These are phyloP conservation scores for Eulemur albifrons DNA, from an alignment of 2,797 vertebrate genomes.

Conservation along the genomic window DNA sequence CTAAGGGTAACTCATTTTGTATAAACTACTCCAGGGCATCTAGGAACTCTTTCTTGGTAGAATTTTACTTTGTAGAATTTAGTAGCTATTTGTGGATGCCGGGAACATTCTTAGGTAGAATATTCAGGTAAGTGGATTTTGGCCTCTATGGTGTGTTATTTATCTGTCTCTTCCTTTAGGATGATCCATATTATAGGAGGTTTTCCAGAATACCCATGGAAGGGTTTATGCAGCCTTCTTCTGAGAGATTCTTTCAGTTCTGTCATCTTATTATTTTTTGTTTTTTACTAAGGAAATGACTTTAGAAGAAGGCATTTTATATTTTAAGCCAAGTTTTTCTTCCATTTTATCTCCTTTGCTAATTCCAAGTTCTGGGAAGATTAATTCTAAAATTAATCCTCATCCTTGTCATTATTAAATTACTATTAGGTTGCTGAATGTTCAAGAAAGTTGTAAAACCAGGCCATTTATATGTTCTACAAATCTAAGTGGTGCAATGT, in stretches of 20 bases:
- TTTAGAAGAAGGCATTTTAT: conserved; percentile 10
- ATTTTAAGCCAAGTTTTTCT: not conserved
- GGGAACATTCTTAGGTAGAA: not conserved
- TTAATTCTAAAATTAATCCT: not conserved
- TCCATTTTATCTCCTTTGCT: not conserved
- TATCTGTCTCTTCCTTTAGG: not conserved
- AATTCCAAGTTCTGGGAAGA: not conserved
- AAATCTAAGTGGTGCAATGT: not conserved
- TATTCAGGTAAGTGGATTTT: not conserved
- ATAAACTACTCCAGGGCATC: not conserved
- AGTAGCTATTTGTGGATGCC: not conserved
- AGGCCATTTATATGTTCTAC: not conserved
- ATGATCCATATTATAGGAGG: not conserved
- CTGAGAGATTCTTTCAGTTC: not conserved
- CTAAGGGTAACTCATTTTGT: not conserved
- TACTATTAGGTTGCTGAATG: not conserved
- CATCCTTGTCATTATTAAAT: not conserved
- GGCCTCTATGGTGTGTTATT: not conserved
- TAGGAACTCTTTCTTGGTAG: not conserved
- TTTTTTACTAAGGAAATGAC: not conserved
- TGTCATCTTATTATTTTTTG: not conserved
- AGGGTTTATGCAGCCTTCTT: not conserved
- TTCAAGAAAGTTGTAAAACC: not conserved
- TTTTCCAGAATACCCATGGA: not conserved
- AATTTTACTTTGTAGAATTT: not conserved